These are phyloP conservation scores for Atherinomorus stipes DNA, from an alignment of 2,113 vertebrate species.

Conservation along the genomic window DNA sequence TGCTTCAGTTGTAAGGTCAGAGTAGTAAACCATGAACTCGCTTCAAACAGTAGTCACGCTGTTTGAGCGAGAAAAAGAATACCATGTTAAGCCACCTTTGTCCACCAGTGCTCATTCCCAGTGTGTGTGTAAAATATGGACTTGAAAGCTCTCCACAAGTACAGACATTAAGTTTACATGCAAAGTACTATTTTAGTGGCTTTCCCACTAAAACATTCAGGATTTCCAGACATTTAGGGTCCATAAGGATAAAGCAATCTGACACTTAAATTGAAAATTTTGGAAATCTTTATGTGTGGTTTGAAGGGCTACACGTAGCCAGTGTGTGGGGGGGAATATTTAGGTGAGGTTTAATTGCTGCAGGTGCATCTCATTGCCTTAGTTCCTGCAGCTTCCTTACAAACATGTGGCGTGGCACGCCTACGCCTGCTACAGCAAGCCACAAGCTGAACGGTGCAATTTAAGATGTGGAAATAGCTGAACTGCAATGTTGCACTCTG, in stretches of 20 bases:
- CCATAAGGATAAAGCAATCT: background rate
- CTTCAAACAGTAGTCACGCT: too few relatives aligned
- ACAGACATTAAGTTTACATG: background rate
- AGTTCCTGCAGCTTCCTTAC: slow-evolving; percentile 9
- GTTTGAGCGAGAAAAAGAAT: too few relatives aligned
- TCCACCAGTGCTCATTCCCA: background rate
- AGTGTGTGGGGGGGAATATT: slow-evolving; percentile 1
- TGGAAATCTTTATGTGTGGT: background rate
- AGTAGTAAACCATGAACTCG: background rate
- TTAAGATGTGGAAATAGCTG: background rate
- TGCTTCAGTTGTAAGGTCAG: background rate
- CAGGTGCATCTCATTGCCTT: slow-evolving; percentile 38
- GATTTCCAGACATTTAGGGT: background rate
- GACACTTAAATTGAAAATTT: background rate
- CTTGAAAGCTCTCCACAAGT: background rate
- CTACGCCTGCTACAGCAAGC: background rate
- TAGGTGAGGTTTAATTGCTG: slow-evolving; percentile 32
- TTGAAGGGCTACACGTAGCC: background rate
- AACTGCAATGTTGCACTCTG: background rate
- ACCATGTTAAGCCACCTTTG: too few relatives aligned
- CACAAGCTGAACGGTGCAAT: background rate
- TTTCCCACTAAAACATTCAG: background rate
- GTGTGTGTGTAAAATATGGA: background rate
- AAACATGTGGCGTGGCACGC: background rate
- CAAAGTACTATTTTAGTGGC: background rate